Evolutionary conservation across 1,140 invertebrate species (phyloP).

Genomic region (Bombus haemorrhoidalis): DNA sequence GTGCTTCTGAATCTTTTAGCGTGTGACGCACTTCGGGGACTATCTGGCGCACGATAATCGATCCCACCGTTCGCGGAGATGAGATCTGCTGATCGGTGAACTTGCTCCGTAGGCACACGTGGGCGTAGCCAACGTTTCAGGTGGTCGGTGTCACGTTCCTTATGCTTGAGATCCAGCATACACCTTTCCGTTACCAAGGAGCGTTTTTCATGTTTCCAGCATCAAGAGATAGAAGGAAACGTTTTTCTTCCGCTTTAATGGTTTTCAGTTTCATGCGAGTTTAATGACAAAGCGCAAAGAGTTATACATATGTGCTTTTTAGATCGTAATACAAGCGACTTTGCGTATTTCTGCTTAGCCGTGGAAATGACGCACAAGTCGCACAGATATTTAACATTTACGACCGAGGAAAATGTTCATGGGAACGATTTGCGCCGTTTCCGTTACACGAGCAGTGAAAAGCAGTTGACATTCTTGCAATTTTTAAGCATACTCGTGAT

Average conservation of each 20-base stretch:
- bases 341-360: neutral
- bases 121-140: neutral
- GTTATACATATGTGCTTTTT: neutral
- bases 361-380: neutral
- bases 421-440: neutral
- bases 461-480: neutral
- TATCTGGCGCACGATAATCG: constrained; percentile 37
- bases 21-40: constrained; percentile 35
- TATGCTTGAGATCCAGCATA: neutral
- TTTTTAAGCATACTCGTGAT: neutral
- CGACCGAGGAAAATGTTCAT: neutral
- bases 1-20: constrained; percentile 46
- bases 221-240: neutral
- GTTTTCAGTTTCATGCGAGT: neutral
- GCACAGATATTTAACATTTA: neutral
- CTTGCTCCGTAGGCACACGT: neutral
- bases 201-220: neutral
- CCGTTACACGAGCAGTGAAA: neutral
- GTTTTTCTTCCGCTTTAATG: neutral
- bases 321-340: neutral
- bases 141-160: neutral
- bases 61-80: neutral
- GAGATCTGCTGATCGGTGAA: constrained; percentile 10
- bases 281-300: constrained; percentile 19
- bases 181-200: too few relatives aligned